Conservation (phyloP, 2,113 vertebrate genomes). For the Trichechus manatus region DNA sequence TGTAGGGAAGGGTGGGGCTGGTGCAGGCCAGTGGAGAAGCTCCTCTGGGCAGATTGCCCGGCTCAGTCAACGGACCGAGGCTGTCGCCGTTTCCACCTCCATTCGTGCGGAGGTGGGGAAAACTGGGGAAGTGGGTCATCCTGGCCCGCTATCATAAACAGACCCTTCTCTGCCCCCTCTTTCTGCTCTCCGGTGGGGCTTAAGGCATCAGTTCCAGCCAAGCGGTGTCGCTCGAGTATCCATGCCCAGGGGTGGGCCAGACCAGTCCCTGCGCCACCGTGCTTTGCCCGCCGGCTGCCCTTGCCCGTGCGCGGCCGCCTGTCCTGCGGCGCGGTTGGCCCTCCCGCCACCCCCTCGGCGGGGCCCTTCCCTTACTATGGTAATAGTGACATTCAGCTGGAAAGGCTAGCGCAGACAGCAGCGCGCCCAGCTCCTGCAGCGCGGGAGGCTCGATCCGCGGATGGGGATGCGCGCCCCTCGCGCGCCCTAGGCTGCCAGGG, state of each 20-base stretch:
- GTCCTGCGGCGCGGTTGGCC: slow-evolving; percentile 76
- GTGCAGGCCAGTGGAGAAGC: background rate
- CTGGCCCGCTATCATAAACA: background rate
- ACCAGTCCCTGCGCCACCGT: background rate
- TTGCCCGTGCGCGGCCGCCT: background rate
- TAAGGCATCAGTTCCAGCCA: background rate
- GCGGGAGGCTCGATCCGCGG: slow-evolving; percentile 60
- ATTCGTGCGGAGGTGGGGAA: background rate
- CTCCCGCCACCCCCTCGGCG: slow-evolving; percentile 82
- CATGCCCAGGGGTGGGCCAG: background rate
- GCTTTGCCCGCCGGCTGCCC: background rate
- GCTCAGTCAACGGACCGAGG: background rate
- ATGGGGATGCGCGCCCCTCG: background rate
- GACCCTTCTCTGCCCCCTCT: background rate
- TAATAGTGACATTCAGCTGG: slow-evolving; percentile 83
- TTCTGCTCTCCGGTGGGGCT: background rate
- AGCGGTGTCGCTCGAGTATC: background rate
- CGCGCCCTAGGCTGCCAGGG: slow-evolving; percentile 19
- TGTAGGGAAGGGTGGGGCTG: slow-evolving; percentile 50
- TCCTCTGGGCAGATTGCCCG: background rate
- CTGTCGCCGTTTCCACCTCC: background rate
- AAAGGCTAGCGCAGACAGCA: slow-evolving; percentile 75
- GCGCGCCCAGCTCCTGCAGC: slow-evolving; percentile 65
- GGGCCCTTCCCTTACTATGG: slow-evolving; percentile 80
- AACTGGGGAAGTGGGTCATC: slow-evolving; percentile 31